phyloP scores from a whole-genome alignment of 2,797 vertebrate genomes.

The Acestrorhynchus altus region DNA sequence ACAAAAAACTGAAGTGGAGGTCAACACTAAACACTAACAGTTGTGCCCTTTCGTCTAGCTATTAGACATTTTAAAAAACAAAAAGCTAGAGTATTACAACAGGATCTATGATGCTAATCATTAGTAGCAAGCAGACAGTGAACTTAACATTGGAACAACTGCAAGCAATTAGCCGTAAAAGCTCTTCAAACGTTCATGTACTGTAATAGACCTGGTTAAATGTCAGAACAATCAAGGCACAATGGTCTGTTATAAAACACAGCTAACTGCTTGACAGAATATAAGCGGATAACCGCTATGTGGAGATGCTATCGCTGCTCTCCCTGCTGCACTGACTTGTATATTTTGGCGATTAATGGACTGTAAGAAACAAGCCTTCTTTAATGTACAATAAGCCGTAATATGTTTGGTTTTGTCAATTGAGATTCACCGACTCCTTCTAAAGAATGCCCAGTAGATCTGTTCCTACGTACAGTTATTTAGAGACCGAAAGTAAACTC shows the following conservation, averaged over 20 bases:
- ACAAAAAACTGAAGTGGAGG: background rate
- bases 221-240: conserved; percentile 46
- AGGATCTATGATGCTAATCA: conserved; percentile 45
- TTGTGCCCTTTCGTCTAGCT: conserved; percentile 30
- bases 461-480: background rate
- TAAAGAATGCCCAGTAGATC: background rate
- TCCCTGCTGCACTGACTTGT: conserved; percentile 30
- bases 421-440: background rate
- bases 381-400: background rate
- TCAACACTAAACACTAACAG: background rate
- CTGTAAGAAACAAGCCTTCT: background rate
- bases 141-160: conserved; percentile 45
- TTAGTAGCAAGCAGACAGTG: conserved; percentile 30
- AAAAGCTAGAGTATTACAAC: conserved; percentile 3
- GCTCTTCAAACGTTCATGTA: conserved; percentile 30
- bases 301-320: conserved; percentile 34
- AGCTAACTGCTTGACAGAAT: conserved; percentile 26
- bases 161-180: conserved; percentile 50
- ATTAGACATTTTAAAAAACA: conserved; percentile 42
- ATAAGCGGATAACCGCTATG: conserved; percentile 31
- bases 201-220: conserved; percentile 47
- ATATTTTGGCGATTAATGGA: conserved; percentile 9
- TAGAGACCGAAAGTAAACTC: background rate
- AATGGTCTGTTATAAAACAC: conserved; percentile 42
- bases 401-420: background rate